Evolutionary conservation across 2,888 invertebrate species (phyloP), one percentile per base, ranked within the genome.

Genomic region (Meloe dianella): DNA sequence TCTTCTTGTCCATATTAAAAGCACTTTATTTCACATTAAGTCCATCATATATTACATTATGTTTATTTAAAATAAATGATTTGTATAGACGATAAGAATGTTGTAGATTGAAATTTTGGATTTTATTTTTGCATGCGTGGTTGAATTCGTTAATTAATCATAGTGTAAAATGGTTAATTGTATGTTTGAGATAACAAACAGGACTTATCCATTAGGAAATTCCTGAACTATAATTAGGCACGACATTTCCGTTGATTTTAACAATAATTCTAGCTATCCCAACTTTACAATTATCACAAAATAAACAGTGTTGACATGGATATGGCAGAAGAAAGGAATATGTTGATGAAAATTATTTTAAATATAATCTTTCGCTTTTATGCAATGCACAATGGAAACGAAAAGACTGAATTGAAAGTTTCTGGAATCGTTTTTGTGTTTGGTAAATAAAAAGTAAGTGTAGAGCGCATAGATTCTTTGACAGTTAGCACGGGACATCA

Each of bases 401-500:
- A 69, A 63, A 66, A 69, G 73, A 72, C 69, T 68, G 73, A 71
- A 68, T 72, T 72, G 62, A 67, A 69, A 74, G 70, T 71, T 74
- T 73, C 71, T 2, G 20, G 17, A 41, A 41, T 5, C 17, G n/a
- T 47, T 47, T 47, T 8, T 20, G 8, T 47, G 20, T 47, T 20
- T 7, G 20, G 2, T 20, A 10, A 73, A 71, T 71, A 70, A 70
- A 69, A 67, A 71, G 68, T 70, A 72, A 74, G 71, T 69, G 71
- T 64, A 57, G 65, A 62, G 62, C 60, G 62, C 60, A 68, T 68
- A 69, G 70, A 71, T 66, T 67, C 75, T 70, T 67, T 79, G 79
- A 79, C 79, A 79, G 78, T 75, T 76, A 73, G 75, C 75, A 20
- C 20, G 72, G 77, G 77, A 78, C 77, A 73, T 73, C 74, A 74